These are phyloP conservation scores for Rosalia funebris DNA, from an alignment of 2,888 invertebrate species.

Conservation along the genomic window DNA sequence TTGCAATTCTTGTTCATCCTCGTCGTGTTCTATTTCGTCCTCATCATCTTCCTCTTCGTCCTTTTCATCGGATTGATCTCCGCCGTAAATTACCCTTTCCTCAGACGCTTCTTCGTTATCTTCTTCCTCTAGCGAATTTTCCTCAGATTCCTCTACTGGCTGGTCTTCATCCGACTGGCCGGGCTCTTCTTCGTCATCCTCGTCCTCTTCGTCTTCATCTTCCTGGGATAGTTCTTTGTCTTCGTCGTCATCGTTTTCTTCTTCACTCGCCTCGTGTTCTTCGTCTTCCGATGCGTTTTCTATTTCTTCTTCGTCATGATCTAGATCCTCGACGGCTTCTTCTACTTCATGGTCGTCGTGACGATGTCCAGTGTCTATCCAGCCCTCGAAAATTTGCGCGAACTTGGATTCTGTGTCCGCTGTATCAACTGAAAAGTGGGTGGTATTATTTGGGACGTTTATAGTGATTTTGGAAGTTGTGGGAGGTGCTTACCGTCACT, in stretches of 20 bases:
- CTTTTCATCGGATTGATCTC: conserved; percentile 52
- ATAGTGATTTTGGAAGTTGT: not conserved
- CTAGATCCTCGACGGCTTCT: conserved; percentile 48
- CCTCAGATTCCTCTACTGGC: conserved; percentile 53
- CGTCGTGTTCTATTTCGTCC: conserved; percentile 42
- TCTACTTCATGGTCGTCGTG: conserved; percentile 62
- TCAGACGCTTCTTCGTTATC: conserved; percentile 53
- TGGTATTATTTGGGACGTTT: not conserved
- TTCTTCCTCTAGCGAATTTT: conserved; percentile 39
- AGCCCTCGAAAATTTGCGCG: conserved; percentile 81
- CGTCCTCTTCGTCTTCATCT: conserved; percentile 59
- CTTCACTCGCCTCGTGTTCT: conserved; percentile 39
- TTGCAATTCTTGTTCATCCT: conserved; percentile 40
- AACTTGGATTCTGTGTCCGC: conserved; percentile 74
- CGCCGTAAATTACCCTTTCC: conserved; percentile 51
- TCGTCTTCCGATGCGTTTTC: conserved; percentile 42
- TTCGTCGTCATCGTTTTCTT: conserved; percentile 51
- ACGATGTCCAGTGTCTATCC: conserved; percentile 73
- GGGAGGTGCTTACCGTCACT: conserved; percentile 75
- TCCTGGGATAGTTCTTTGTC: conserved; percentile 56
- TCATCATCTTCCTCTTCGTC: conserved; percentile 46
- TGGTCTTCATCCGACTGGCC: conserved; percentile 64
- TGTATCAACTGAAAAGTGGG: conserved; percentile 65
- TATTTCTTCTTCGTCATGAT: conserved; percentile 57
- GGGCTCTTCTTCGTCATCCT: conserved; percentile 67